phyloP scores from a whole-genome alignment of 2,888 invertebrate species.

The Temnothorax ravouxi region DNA sequence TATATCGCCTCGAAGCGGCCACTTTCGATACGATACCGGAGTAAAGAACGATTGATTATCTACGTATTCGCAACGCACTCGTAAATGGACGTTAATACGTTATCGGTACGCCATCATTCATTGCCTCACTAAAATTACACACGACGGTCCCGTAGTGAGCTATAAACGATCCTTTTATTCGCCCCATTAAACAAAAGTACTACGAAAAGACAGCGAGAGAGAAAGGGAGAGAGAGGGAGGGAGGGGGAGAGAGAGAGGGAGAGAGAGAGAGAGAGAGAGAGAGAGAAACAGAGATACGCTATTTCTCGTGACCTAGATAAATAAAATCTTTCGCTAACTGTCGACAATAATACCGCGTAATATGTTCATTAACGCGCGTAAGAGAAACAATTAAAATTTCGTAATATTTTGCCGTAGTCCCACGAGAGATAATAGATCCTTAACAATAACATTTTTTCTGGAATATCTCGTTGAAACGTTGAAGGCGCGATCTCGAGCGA shows the following conservation, averaged over 20 bases:
- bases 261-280: background rate
- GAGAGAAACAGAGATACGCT: background rate
- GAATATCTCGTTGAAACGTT: background rate
- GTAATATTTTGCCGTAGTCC: background rate
- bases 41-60: conserved; percentile 44
- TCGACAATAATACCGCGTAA: conserved; percentile 1
- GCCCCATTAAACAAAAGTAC: conserved; percentile 15
- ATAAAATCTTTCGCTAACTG: conserved; percentile 24
- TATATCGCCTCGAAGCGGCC: conserved; percentile 38
- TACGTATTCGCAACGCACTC: conserved; percentile 10
- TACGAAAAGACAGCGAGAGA: background rate
- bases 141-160: background rate
- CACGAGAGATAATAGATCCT: conserved; percentile 1
- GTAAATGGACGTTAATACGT: conserved; percentile 42
- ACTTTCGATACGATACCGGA: conserved; percentile 1
- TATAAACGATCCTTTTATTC: conserved; percentile 30
- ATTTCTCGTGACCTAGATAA: conserved; percentile 13
- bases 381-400: background rate
- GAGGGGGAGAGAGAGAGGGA: background rate
- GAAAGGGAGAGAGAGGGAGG: no score
- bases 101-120: conserved; percentile 25
- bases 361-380: conserved; percentile 20
- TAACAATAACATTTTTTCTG: background rate
- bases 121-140: conserved; percentile 38
- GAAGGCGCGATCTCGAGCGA: background rate